Evolutionary conservation across 2,113 vertebrate species (phyloP).

Genomic region (Thinocorus orbignyianus): DNA sequence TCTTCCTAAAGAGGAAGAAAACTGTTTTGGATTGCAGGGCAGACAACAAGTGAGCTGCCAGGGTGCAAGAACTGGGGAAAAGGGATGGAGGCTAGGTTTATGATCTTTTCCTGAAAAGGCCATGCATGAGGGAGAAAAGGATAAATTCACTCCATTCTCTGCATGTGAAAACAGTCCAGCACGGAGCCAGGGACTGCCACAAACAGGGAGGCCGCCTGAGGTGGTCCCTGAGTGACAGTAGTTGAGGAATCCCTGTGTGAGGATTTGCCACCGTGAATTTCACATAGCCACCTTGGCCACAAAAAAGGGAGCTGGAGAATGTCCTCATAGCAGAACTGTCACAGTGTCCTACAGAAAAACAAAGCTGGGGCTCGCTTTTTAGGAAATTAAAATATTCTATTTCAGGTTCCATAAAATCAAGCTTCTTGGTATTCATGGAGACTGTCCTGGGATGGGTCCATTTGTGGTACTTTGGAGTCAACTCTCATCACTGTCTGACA

Average conservation of each 20-base stretch:
- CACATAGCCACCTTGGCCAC: neutral
- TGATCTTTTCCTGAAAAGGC: neutral
- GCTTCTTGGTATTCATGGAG: neutral
- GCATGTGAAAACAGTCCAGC: neutral
- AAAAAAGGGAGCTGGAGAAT: neutral
- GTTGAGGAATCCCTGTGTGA: neutral
- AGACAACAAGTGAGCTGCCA: neutral
- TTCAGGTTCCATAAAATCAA: neutral
- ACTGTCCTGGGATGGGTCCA: neutral
- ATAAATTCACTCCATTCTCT: neutral
- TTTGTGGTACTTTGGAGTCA: neutral
- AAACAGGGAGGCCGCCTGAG: neutral
- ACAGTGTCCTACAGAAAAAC: neutral
- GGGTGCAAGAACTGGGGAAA: neutral
- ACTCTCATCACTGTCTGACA: fast-evolving
- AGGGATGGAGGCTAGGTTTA: neutral
- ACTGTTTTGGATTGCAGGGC: neutral
- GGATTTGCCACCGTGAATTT: neutral
- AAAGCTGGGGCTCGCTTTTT: neutral
- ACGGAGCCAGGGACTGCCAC: neutral
- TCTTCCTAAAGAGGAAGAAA: neutral
- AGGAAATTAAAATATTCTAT: neutral
- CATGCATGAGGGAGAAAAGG: neutral
- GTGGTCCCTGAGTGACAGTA: neutral
- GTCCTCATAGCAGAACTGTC: neutral